Evolutionary conservation across 1,140 invertebrate genomes (phyloP), one percentile per base, ranked within the genome.

Genomic region (Adoxophyes honmai): DNA sequence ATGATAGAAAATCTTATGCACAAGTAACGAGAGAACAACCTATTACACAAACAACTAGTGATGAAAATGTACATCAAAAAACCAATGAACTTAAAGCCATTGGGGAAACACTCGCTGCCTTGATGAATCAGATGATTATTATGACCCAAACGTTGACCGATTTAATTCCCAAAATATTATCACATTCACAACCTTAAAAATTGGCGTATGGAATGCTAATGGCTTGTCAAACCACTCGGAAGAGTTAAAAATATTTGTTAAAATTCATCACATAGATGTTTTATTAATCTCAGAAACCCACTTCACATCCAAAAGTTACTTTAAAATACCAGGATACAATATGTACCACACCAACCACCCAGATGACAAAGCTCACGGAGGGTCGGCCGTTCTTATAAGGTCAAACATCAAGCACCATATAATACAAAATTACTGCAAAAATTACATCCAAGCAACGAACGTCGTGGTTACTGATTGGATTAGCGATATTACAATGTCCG

Each of bases 281-380:
- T 6, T 67, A 4, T 37, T 68, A 0, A 34, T 72, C 37, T 64
- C 64, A 4, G 66, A 72, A 52, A 38, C 66, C 0, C 66, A 72
- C 38, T 37, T 36, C n/a, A 61, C 59, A 3, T 9, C 52, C 1
- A 56, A 56, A 15, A 66, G 18, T 9, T 33, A 21, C 1, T 48
- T 70, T 9, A 67, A 53, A 9, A 38, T 66, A 5, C 36, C 52
- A 11, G 38, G 34, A 0, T 64, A 55, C 15, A n/a, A 10, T 1
- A 56, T 21, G 2, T 61, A 68, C 42, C 34, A 36, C 10, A 68
- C 66, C 9, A 56, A 18, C 14, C 59, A 68, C 51, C 59, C 59
- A n/a, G 62, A 68, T 55, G 62, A 62, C 2, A 59, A 35, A 33
- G 38, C 28, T 0, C 66, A 64, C 33, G 66, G 28, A 15, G 62